These are phyloP conservation scores for Enteromius viviparus DNA, from an alignment of 2,797 vertebrate genomes.

Conservation along the genomic window DNA sequence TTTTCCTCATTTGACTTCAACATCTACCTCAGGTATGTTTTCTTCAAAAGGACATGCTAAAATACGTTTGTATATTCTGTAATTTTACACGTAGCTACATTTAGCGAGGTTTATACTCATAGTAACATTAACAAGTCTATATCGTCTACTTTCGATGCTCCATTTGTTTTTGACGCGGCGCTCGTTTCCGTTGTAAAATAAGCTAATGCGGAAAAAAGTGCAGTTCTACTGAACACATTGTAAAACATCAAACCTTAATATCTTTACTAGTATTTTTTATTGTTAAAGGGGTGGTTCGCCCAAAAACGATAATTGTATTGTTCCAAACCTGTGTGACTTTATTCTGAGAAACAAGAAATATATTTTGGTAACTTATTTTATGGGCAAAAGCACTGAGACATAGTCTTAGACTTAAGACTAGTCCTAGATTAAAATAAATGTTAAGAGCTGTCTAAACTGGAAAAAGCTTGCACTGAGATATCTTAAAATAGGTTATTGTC, in stretches of 20 bases:
- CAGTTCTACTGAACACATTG: background rate
- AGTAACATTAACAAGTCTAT: background rate
- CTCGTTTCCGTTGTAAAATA: background rate
- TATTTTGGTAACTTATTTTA: background rate
- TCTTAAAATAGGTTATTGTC: no score
- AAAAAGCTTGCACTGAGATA: no score
- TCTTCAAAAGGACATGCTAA: background rate
- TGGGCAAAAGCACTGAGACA: background rate
- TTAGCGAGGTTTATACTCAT: background rate
- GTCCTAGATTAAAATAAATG: no score
- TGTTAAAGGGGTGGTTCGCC: background rate
- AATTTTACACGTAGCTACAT: background rate
- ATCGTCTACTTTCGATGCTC: background rate
- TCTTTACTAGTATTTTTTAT: background rate
- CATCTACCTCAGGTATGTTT: slow-evolving; percentile 5
- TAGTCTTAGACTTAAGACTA: no score
- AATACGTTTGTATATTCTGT: background rate
- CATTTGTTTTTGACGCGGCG: background rate
- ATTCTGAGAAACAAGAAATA: background rate
- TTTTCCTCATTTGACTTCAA: background rate
- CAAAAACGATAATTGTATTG: background rate
- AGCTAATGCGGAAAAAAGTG: background rate
- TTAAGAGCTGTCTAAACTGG: no score
- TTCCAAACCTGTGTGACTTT: background rate
- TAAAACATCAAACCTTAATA: background rate